Evolutionary conservation across 1,140 invertebrate species (phyloP).

Genomic region (Dinothrombium tinctorium): DNA sequence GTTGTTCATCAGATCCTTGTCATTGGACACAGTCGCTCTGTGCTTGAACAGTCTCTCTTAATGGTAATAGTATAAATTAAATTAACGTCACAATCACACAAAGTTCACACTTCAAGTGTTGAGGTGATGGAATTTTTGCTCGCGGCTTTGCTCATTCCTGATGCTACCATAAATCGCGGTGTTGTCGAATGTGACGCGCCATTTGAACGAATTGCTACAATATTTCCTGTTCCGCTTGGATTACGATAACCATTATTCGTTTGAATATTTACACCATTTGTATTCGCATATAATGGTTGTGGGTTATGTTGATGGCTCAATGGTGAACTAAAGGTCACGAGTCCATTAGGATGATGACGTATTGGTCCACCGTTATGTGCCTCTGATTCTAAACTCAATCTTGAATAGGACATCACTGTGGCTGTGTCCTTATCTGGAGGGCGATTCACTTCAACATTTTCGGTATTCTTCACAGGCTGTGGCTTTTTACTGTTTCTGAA

Average conservation of each 20-base stretch:
- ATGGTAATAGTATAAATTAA: no score
- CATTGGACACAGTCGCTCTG: no score
- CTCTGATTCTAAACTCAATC: conserved; percentile 12
- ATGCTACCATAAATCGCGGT: background rate
- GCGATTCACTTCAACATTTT: conserved; percentile 40
- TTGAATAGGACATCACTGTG: conserved; percentile 13
- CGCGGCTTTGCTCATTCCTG: no score
- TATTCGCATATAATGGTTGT: conserved; percentile 11
- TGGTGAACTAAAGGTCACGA: conserved; percentile 16
- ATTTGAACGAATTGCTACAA: conserved; percentile 2
- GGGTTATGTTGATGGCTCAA: conserved; percentile 1
- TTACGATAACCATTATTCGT: conserved; percentile 2
- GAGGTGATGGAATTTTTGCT: no score
- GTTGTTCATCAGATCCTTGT: no score
- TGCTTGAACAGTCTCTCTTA: no score
- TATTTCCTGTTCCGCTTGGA: background rate
- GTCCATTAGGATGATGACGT: conserved; percentile 14
- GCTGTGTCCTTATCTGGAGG: conserved; percentile 8
- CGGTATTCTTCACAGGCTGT: conserved; percentile 58
- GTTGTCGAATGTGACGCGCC: no score
- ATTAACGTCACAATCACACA: no score
- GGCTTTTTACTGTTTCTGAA: conserved; percentile 36
- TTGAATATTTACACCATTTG: no score
- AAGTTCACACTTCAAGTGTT: no score
- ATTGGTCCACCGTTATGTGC: conserved; percentile 7